Evolutionary conservation across 2,888 invertebrate species (phyloP).

Genomic region (Cheilosia vernalis): DNA sequence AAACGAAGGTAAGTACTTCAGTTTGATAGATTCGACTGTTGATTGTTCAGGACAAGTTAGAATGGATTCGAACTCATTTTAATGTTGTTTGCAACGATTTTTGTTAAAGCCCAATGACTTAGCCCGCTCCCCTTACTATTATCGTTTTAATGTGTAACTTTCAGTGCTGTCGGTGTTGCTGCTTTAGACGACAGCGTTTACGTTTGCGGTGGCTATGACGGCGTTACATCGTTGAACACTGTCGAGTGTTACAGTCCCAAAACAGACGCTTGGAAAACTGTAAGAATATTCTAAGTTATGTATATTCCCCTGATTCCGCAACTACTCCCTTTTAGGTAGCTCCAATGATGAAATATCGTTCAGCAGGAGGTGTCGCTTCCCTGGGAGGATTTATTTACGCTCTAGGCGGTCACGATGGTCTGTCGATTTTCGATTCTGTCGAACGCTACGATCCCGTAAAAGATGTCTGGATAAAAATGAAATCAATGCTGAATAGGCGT

Average conservation of each 20-base stretch:
- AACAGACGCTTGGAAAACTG: conserved; percentile 89
- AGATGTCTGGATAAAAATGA: conserved; percentile 89
- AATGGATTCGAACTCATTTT: too few relatives aligned
- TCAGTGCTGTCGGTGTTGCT: conserved; percentile 91
- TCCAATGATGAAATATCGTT: conserved; percentile 84
- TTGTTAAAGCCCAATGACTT: too few relatives aligned
- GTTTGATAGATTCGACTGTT: too few relatives aligned
- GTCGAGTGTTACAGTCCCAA: conserved; percentile 91
- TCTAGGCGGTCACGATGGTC: conserved; percentile 94
- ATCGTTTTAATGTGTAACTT: background rate
- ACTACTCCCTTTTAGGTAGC: conserved; percentile 79
- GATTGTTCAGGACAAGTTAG: too few relatives aligned
- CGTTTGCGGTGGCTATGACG: conserved; percentile 94
- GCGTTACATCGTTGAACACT: conserved; percentile 91
- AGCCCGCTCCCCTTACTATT: background rate
- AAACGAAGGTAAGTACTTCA: conserved; percentile 87
- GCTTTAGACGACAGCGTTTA: conserved; percentile 91
- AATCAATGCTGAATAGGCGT: conserved; percentile 91
- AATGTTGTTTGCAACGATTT: too few relatives aligned
- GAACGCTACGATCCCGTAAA: conserved; percentile 91
- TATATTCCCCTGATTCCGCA: background rate
- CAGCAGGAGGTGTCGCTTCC: conserved; percentile 89
- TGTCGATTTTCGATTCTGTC: conserved; percentile 94
- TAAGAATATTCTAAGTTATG: conserved; percentile 80
- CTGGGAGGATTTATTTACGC: conserved; percentile 89